Base-by-base conservation (phyloP, 2,113 vertebrate genomes). In the Neodontobutis hainanensis region DNA sequence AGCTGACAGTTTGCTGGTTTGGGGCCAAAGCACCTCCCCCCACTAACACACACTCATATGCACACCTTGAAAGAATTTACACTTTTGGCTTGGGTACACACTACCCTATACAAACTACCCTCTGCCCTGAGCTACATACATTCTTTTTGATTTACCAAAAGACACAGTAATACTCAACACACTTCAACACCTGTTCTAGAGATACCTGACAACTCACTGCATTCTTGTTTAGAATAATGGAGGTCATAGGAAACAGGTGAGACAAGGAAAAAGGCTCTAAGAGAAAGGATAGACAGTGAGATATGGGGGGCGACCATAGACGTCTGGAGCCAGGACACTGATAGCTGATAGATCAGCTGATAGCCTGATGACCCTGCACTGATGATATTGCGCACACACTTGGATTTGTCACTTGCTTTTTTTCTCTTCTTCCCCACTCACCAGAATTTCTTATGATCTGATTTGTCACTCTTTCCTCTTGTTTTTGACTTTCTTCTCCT, bases 301-400 rank as follows among this genome's bases (percentile, higher is more conserved):
- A 65, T 61, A 7, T 5, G 27, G 44, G n/a, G 38, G 47, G 49
- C 3, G 6, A 51, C 65, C 56, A 75, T 67, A 87, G 86, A 84
- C 53, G 66, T 77, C 86, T 88, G 89, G 89, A 90, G 89, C 89
- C 89, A 87, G 78, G 81, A 87, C 84, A 85, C 61, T 86, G 89
- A 89, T 90, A n/a, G 81, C 74, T n/a, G n/a, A n/a, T n/a, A n/a
- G n/a, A 74, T 49, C 52, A 73, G 69, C 80, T 82, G 87, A 88
- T 89, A 87, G 67, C 77, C 72, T 70, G 62, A 84, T 68, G 69
- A 82, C 82, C 82, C 73, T 81, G 59, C 48, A 38, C 73, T 73
- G 81, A 82, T 70, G 75, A 56, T 44, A 46, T 34, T 60, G 59
- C 48, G 68, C 61, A 34, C 11, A 27, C 63, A 65, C 35, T 59